phyloP scores from a whole-genome alignment of 1,140 invertebrate species.

The Heliconius congener region DNA sequence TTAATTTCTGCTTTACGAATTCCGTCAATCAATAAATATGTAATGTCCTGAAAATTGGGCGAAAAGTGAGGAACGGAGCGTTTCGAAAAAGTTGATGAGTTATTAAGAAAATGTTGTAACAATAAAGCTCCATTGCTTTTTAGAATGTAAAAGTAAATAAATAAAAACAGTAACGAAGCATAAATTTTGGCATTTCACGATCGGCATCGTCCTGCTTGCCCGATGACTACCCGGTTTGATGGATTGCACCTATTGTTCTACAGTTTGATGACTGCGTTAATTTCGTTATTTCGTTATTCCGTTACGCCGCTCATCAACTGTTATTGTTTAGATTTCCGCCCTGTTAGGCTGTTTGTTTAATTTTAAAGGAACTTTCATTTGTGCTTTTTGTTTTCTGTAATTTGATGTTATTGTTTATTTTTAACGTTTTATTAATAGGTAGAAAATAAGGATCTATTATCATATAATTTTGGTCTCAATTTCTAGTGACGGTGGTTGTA shows the following conservation, averaged over 20 bases:
- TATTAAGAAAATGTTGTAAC: too few species aligned
- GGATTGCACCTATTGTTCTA: constrained; percentile 13
- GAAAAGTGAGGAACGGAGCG: too few species aligned
- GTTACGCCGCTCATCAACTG: constrained; percentile 4
- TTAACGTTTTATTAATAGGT: too few species aligned
- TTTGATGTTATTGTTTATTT: not conserved
- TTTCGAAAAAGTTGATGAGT: too few species aligned
- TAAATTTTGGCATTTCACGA: not conserved
- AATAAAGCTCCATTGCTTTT: too few species aligned
- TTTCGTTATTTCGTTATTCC: not conserved
- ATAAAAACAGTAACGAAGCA: not conserved
- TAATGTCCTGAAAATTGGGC: too few species aligned
- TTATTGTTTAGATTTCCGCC: constrained; percentile 9
- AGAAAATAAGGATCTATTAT: too few species aligned
- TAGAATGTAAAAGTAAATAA: not conserved
- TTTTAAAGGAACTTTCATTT: constrained; percentile 2
- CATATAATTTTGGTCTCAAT: too few species aligned
- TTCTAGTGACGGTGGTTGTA: too few species aligned
- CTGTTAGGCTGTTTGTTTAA: not conserved
- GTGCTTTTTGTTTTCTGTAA: not conserved
- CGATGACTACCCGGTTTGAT: constrained; percentile 1
- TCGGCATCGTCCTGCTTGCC: not conserved
- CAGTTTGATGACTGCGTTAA: constrained; percentile 12
- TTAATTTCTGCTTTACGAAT: too few species aligned
- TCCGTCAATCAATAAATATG: too few species aligned